These are phyloP conservation scores for Pygocentrus nattereri DNA, from an alignment of 2,797 vertebrate genomes.

Conservation along the genomic window DNA sequence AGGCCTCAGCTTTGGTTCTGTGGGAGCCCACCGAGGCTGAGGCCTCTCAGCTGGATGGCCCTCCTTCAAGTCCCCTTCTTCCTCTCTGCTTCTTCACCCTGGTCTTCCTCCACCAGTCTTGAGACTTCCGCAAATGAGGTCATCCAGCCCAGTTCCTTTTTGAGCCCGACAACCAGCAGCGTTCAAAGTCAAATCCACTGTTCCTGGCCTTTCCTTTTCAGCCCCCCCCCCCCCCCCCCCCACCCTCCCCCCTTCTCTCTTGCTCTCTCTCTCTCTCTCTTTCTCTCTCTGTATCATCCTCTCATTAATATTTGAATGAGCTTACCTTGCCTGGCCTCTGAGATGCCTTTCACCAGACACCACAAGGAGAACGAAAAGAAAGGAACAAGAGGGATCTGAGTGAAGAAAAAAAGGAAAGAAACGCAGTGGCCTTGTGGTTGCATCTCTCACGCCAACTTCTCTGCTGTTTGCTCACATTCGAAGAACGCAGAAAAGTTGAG, in stretches of 20 bases:
- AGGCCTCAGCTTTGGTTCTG: slow-evolving; percentile 67
- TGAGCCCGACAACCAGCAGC: slow-evolving; percentile 70
- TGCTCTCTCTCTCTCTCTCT: slow-evolving; percentile 29
- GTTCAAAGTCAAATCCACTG: slow-evolving; percentile 82
- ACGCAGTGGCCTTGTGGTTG: background rate
- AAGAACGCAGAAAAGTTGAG: background rate
- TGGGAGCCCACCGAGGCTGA: slow-evolving; percentile 67
- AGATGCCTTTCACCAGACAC: slow-evolving; percentile 51
- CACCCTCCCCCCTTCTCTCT: slow-evolving; percentile 24
- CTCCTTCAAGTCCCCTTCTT: slow-evolving; percentile 48
- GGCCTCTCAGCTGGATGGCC: slow-evolving; percentile 66
- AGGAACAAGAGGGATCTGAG: slow-evolving; percentile 15
- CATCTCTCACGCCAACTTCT: background rate
- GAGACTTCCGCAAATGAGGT: slow-evolving; percentile 82
- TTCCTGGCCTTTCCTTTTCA: slow-evolving; percentile 77
- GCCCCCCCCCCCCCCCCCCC: slow-evolving; percentile 35
- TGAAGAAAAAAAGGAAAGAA: background rate
- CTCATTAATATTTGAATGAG: slow-evolving; percentile 66
- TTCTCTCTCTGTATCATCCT: slow-evolving; percentile 26
- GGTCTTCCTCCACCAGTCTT: slow-evolving; percentile 60
- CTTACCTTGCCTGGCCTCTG: slow-evolving; percentile 57
- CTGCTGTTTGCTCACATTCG: background rate
- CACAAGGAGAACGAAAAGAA: slow-evolving; percentile 54
- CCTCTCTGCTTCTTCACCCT: background rate
- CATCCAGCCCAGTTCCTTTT: slow-evolving; percentile 63